Conservation (phyloP, 2,797 vertebrate genomes). For the Cynodonichthys magdalenae region DNA sequence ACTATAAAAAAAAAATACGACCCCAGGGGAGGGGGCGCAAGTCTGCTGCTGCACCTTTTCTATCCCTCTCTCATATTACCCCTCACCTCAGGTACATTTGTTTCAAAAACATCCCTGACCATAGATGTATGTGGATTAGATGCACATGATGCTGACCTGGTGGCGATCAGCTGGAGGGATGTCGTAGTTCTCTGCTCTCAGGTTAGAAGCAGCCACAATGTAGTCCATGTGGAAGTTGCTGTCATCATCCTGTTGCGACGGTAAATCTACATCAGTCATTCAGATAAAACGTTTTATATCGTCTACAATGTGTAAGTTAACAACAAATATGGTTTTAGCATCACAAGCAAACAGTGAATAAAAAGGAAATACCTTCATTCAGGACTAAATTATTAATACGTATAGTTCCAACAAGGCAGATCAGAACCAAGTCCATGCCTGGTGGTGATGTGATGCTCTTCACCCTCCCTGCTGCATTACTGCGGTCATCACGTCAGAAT, state of each 20-base stretch:
- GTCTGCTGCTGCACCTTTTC: conserved; percentile 15
- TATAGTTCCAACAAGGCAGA: conserved; percentile 2
- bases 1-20: conserved; percentile 45
- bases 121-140: too few relatives aligned
- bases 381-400: conserved; percentile 2
- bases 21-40: conserved; percentile 22
- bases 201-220: conserved; percentile 93
- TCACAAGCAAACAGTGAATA: too few relatives aligned
- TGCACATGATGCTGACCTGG: conserved; percentile 80
- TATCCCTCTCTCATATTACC: conserved; percentile 8
- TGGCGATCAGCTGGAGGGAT: conserved; percentile 93
- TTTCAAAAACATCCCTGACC: background rate
- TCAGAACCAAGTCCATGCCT: conserved; percentile 7
- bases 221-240: conserved; percentile 97
- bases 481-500: conserved; percentile 52
- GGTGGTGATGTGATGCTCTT: conserved; percentile 15
- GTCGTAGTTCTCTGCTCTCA: conserved; percentile 96
- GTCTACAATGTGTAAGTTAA: too few relatives aligned
- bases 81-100: conserved; percentile 4
- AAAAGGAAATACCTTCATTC: background rate
- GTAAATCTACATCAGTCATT: conserved; percentile 12
- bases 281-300: background rate
- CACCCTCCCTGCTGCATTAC: conserved; percentile 34
- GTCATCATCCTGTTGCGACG: conserved; percentile 87
- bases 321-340: too few relatives aligned